A percentile compares a stretch with the other conserved stretches of the same genome.
These are phyloP conservation scores for Achlya flavicornis DNA, from an alignment of 2,888 invertebrate genomes.

Conservation along the genomic window DNA sequence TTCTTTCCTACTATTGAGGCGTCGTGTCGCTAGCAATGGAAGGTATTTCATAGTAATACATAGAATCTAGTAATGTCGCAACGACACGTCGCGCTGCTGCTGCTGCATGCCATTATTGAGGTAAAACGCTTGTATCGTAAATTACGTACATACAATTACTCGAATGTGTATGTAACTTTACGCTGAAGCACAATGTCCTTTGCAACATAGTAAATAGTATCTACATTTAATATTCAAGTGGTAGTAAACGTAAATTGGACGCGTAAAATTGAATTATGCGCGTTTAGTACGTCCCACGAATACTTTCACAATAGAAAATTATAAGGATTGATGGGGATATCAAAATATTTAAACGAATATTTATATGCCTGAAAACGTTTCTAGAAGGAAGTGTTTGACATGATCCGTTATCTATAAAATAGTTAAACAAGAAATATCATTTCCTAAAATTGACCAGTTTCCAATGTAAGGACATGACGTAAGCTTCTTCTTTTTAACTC, in stretches of 20 bases:
- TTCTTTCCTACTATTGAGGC: no score
- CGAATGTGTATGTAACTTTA: not conserved
- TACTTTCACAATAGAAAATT: constrained; percentile 1
- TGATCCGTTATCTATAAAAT: constrained; percentile 1
- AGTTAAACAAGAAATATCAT: not conserved
- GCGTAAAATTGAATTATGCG: constrained; percentile 1
- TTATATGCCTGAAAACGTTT: not conserved
- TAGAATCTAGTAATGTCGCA: no score
- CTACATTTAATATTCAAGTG: not conserved
- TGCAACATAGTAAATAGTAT: constrained; percentile 40
- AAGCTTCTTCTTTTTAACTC: no score
- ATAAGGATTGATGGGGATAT: constrained; percentile 6
- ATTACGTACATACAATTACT: not conserved
- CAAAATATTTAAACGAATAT: not conserved
- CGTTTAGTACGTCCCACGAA: not conserved
- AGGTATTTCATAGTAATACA: no score
- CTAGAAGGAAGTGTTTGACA: not conserved
- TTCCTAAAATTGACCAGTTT: not conserved
- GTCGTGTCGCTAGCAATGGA: no score
- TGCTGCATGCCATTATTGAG: no score
- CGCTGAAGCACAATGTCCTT: constrained; percentile 32
- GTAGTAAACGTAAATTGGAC: not conserved
- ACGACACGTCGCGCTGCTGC: no score
- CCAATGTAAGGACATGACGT: not conserved
- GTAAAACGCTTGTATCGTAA: no score